Evolutionary conservation across 2,888 invertebrate species (phyloP).

Genomic region (Slavum lentiscoides): DNA sequence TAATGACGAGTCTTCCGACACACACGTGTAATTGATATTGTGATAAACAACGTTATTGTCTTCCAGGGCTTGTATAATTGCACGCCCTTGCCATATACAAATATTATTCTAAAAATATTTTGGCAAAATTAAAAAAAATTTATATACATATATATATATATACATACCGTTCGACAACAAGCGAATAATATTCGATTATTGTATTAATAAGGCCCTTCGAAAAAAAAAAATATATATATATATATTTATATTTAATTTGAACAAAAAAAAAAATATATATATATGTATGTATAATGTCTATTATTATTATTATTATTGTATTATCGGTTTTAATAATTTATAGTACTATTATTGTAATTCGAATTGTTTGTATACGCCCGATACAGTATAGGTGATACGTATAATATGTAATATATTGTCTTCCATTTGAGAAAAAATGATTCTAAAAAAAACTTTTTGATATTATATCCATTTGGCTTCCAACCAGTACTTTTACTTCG

Average conservation of each 20-base stretch:
- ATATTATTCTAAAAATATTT: slow-evolving; percentile 24
- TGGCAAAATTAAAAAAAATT: too few species aligned
- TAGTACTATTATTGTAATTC: not conserved
- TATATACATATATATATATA: too few species aligned
- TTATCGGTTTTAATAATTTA: slow-evolving; percentile 12
- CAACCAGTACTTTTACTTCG: too few species aligned
- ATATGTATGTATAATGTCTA: slow-evolving; percentile 9
- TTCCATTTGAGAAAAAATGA: slow-evolving; percentile 9
- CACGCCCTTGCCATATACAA: not conserved
- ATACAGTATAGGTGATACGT: not conserved
- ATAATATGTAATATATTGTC: slow-evolving; percentile 1
- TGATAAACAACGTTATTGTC: slow-evolving; percentile 47
- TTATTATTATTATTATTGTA: slow-evolving; percentile 22
- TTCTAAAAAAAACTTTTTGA: not conserved
- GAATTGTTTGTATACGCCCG: slow-evolving; percentile 1
- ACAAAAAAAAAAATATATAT: not conserved
- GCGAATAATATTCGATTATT: not conserved
- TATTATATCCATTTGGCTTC: too few species aligned
- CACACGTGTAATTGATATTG: slow-evolving; percentile 40
- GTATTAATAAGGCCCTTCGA: not conserved
- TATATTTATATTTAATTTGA: slow-evolving; percentile 4
- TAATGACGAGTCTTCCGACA: slow-evolving; percentile 24
- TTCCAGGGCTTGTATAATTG: slow-evolving; percentile 30
- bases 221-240: not conserved
- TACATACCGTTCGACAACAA: slow-evolving; percentile 1